Evolutionary conservation across 1,140 invertebrate genomes (phyloP), one percentile per base, ranked within the genome.

Genomic region (Trialeurodes vaporariorum): DNA sequence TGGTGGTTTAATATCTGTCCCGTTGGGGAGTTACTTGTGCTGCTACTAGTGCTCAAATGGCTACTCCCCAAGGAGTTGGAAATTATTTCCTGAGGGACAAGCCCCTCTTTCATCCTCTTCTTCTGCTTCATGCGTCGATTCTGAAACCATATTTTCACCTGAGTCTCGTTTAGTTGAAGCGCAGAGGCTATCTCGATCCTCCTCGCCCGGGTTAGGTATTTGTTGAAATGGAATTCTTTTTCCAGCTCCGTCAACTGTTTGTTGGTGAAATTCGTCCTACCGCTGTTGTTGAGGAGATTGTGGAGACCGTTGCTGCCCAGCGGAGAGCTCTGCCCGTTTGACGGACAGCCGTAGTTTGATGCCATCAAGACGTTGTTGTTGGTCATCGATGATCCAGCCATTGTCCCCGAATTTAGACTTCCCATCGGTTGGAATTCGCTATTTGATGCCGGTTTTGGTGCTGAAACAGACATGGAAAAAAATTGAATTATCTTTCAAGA

Each of bases 161-260:
- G 94, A 0, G 96, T 98, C 77, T 99, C 97, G 78, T 98, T 98
- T 2, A 99, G 85, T 76, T 96, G 92, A 22, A 99, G 80, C 1
- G 93, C 89, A 0, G 93, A 92, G 0, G 97, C 97, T 71, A 99
- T 99, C 80, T 99, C 97, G 73, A 98, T 98, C 71, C 97, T 84
- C 72, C 96, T 81, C 9, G 94, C 96, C 70, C 97, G 82, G 1
- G 96, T 98, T 73, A 99, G 84, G 82, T 99, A 99, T 81, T 98
- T 98, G 81, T 98, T 98, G 80, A 97, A 98, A 80, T 99, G 96
- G 79, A 98, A 99, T 80, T 99, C 96, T 78, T 99, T 99, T 77
- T 98, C 96, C 71, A 98, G 82, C 80, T 98, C 97, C 0, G 96
- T 98, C 63, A 99, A 84, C 78, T 99, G 97, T 79, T 98, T 98